These are phyloP conservation scores for Pristionchus fissidentatus DNA, from an alignment of 2,888 invertebrate species.

Conservation along the genomic window DNA sequence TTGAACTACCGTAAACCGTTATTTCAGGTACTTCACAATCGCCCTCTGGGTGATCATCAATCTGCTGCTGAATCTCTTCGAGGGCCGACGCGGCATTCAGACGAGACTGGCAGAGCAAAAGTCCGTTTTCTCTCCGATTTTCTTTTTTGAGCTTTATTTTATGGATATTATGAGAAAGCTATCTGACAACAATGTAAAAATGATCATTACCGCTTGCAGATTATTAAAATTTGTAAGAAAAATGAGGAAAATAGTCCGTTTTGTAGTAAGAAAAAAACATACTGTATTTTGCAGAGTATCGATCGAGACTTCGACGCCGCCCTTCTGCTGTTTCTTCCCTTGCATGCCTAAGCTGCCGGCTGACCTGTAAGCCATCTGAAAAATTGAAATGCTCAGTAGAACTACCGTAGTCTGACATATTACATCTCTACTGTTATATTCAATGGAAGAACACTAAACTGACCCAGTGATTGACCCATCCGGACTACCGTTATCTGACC, in stretches of 20 bases:
- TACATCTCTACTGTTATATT: neutral
- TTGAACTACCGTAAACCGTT: too few species aligned
- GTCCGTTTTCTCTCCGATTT: neutral
- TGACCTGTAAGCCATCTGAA: constrained; percentile 60
- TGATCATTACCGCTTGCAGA: too few species aligned
- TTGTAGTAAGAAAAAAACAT: neutral
- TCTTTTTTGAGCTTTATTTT: neutral
- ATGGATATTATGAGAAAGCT: neutral
- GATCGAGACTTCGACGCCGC: constrained; percentile 63
- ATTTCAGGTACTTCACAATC: constrained; percentile 69
- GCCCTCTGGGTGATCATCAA: constrained; percentile 73
- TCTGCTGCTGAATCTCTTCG: constrained; percentile 71
- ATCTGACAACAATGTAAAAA: too few species aligned
- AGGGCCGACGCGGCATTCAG: constrained; percentile 55
- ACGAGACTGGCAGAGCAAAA: constrained; percentile 11
- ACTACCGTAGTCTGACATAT: neutral
- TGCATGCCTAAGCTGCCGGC: constrained; percentile 70
- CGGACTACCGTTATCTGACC: neutral
- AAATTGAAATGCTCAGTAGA: too few species aligned
- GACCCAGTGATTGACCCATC: neutral
- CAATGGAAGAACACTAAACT: neutral
- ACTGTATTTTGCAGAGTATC: neutral
- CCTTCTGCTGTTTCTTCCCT: constrained; percentile 73
- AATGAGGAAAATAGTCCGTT: too few species aligned
- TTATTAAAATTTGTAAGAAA: too few species aligned